These are phyloP conservation scores for Seira sanloemensis DNA, from an alignment of 2,888 invertebrate species.

Conservation along the genomic window DNA sequence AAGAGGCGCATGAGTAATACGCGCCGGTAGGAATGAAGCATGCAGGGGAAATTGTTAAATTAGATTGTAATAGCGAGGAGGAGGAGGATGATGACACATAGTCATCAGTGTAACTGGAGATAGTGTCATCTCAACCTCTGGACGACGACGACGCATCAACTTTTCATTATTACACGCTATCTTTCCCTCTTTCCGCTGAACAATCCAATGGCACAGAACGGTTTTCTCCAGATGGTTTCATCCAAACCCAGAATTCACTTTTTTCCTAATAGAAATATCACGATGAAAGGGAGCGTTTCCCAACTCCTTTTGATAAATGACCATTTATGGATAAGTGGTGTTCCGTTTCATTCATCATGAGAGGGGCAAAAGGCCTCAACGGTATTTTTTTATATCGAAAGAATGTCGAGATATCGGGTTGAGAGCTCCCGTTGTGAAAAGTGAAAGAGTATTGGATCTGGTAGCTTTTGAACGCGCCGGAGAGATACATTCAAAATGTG, in stretches of 20 bases:
- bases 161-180: no score
- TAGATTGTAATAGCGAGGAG: conserved; percentile 13
- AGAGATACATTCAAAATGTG: no score
- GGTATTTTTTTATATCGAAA: not conserved
- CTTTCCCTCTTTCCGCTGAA: not conserved
- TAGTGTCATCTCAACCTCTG: conserved; percentile 20
- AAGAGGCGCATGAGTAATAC: not conserved
- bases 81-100: not conserved
- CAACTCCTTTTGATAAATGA: conserved; percentile 9
- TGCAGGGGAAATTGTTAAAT: not conserved
- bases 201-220: not conserved
- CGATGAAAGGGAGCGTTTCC: not conserved
- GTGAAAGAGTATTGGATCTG: not conserved
- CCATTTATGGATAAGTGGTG: conserved; percentile 8
- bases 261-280: conserved; percentile 17
- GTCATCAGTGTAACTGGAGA: conserved; percentile 5
- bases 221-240: conserved; percentile 11
- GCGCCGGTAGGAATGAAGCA: not conserved
- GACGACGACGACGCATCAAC: not conserved
- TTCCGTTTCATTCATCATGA: not conserved
- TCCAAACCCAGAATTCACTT: not conserved
- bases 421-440: not conserved
- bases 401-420: not conserved
- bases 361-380: not conserved
- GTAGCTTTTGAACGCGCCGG: not conserved